Conservation (phyloP, 23 tunicate species). For the Halocynthia roretzi region DNA sequence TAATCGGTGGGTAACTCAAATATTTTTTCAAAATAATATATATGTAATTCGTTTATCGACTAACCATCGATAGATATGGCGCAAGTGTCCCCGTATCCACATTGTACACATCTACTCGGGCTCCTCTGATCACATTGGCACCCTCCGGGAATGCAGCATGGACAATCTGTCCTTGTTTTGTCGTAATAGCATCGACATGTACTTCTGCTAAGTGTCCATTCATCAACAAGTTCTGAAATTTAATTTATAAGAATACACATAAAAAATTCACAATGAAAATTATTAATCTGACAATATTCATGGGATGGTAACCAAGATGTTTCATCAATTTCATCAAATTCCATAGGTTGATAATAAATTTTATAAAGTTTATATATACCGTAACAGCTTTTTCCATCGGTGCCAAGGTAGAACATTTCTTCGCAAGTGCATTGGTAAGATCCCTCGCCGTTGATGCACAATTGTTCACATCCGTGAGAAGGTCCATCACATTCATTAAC, state of each 20-base stretch:
- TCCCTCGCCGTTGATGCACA: constrained; percentile 32
- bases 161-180: constrained; percentile 26
- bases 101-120: constrained; percentile 38
- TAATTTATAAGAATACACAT: neutral
- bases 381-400: constrained; percentile 36
- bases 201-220: constrained; percentile 28
- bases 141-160: constrained; percentile 53
- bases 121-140: constrained; percentile 31
- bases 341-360: too few relatives aligned
- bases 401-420: constrained; percentile 13
- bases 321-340: too few relatives aligned
- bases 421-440: constrained; percentile 34
- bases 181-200: constrained; percentile 36
- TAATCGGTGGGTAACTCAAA: neutral
- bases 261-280: too few relatives aligned
- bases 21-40: neutral
- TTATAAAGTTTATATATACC: constrained; percentile 14
- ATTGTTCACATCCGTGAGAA: constrained; percentile 26
- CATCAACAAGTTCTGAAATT: constrained; percentile 37
- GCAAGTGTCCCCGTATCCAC: constrained; percentile 47
- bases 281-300: too few relatives aligned
- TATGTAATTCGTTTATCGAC: neutral
- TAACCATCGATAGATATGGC: constrained; percentile 19
- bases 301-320: too few relatives aligned
- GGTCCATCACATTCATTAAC: constrained; percentile 35